Evolutionary conservation across 2,113 vertebrate species (phyloP).

Genomic region (Neodon shergylaensis): DNA sequence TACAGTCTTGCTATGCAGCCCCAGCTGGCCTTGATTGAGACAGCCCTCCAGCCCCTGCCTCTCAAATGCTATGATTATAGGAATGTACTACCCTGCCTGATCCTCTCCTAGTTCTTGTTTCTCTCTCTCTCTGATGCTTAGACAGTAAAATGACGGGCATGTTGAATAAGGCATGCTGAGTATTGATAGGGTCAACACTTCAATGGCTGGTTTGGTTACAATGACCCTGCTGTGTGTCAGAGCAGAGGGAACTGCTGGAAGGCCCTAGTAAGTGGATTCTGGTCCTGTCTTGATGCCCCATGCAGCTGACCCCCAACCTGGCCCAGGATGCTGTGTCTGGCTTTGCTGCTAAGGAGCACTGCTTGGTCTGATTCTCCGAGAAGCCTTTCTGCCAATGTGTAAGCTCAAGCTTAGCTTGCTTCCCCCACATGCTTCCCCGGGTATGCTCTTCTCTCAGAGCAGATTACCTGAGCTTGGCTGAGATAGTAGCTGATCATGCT

Average conservation of each 20-base stretch:
- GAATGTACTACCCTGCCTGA: background rate
- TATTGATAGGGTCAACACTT: background rate
- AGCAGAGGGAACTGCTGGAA: background rate
- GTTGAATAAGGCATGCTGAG: background rate
- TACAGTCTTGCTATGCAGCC: background rate
- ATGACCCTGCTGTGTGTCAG: background rate
- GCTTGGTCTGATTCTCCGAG: background rate
- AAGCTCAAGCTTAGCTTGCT: constrained; percentile 57
- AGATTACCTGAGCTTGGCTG: constrained; percentile 33
- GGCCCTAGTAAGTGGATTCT: background rate
- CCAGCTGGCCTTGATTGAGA: background rate
- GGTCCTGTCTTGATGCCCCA: background rate
- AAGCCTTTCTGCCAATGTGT: background rate
- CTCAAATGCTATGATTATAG: background rate
- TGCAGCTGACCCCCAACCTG: background rate
- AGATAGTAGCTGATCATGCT: background rate
- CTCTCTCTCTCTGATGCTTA: background rate
- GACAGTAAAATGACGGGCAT: background rate
- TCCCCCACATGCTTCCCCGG: constrained; percentile 1
- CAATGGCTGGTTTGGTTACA: background rate
- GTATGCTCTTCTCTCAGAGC: background rate
- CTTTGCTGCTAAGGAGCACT: constrained; percentile 12
- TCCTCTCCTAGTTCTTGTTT: background rate
- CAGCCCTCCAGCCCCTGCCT: background rate
- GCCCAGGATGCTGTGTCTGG: background rate